Conservation (phyloP, 2,888 invertebrate genomes). For the Agrenia bidenticulata region DNA sequence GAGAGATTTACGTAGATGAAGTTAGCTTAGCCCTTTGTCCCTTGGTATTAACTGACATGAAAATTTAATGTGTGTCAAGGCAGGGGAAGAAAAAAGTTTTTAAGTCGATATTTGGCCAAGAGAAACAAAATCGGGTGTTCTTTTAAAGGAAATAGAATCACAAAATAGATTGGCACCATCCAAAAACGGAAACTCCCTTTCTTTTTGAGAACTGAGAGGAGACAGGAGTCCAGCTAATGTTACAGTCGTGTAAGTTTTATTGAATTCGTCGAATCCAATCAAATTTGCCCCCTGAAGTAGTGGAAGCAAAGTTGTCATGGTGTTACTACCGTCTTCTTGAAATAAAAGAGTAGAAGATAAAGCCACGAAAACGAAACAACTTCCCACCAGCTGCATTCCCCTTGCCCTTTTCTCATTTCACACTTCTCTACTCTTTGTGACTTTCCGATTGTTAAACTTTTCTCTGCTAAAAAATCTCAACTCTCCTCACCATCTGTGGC, state of each 20-base stretch:
- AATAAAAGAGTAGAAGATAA: conserved; percentile 12
- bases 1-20: no score
- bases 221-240: no score
- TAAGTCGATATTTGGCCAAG: no score
- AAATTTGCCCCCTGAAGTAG: not conserved
- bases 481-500: not conserved
- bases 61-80: no score
- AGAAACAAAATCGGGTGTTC: no score
- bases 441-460: conserved; percentile 12
- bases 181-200: conserved; percentile 4
- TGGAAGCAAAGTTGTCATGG: not conserved
- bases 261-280: conserved; percentile 20
- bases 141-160: conserved; percentile 14
- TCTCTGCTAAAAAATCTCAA: not conserved
- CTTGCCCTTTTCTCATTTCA: conserved; percentile 11
- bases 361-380: conserved; percentile 8
- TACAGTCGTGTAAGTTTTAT: conserved; percentile 13
- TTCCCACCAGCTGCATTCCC: conserved; percentile 1
- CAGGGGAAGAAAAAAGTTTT: no score
- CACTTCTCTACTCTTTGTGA: conserved; percentile 14
- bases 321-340: not conserved
- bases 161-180: not conserved
- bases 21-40: no score
- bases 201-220: no score
- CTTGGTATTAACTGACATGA: no score